Conservation (phyloP, 2,797 vertebrate species). For the Ispidina picta region DNA sequence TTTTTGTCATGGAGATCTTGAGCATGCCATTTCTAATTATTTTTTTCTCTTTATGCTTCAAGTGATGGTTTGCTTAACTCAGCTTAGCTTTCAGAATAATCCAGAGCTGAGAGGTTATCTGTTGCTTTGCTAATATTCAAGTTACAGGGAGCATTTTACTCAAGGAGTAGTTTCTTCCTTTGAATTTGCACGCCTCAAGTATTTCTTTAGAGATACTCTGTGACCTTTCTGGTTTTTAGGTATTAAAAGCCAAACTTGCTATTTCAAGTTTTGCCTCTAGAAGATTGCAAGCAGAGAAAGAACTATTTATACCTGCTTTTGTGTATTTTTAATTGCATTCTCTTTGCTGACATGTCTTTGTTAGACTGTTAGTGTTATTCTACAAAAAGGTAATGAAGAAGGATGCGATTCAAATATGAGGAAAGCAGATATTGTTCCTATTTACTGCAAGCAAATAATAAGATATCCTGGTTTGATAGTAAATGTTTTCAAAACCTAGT, state of each 20-base stretch:
- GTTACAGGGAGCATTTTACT: not conserved
- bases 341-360: not conserved
- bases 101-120: not conserved
- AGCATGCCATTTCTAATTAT: not conserved
- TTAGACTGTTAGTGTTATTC: not conserved
- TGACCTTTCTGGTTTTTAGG: not conserved
- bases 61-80: not conserved
- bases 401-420: not conserved
- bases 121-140: not conserved
- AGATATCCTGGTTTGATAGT: not conserved
- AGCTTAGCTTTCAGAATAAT: not conserved
- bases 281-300: not conserved
- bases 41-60: not conserved
- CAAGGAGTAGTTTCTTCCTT: not conserved
- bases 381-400: not conserved
- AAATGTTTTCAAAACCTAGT: not conserved
- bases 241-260: not conserved
- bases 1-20: not conserved
- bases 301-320: conserved; percentile 33
- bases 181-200: not conserved
- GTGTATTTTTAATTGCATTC: not conserved
- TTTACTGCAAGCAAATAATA: not conserved
- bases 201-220: not conserved
- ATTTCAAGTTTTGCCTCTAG: not conserved
- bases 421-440: not conserved